Conservation (phyloP, 2,113 vertebrate genomes). For the Periophthalmus modestus region DNA sequence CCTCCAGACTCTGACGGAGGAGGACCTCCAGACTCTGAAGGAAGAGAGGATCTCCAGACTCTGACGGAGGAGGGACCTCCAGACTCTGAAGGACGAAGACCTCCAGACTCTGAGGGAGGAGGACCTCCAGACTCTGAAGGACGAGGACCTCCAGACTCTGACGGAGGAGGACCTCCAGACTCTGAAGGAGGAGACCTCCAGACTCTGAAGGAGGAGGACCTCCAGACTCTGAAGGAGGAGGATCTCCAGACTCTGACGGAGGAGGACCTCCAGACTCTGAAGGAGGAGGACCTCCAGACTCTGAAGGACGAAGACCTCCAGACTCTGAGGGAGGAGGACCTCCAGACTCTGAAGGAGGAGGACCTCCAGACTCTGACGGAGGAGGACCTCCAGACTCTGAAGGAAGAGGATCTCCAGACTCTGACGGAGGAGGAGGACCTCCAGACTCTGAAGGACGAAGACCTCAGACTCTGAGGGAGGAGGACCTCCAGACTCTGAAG, state of each 20-base stretch:
- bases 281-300: not conserved
- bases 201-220: not conserved
- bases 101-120: not conserved
- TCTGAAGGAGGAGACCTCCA: not conserved
- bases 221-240: conserved; percentile 1
- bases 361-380: not conserved
- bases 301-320: not conserved
- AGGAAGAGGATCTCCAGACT: not conserved
- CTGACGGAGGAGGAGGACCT: not conserved
- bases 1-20: not conserved
- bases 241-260: too few relatives aligned
- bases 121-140: not conserved
- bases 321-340: not conserved
- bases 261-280: not conserved
- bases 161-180: not conserved
- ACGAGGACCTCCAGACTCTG: not conserved
- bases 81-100: conserved; percentile 1
- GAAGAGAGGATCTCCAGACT: not conserved
- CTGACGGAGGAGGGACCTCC: not conserved
- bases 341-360: conserved; percentile 1
- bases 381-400: not conserved
- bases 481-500: not conserved
- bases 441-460: conserved; percentile 1
- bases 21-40: not conserved
- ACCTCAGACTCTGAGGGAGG: too few relatives aligned